Evolutionary conservation across 2,888 invertebrate species (phyloP).

Genomic region (Chrysomela aeneicollis): DNA sequence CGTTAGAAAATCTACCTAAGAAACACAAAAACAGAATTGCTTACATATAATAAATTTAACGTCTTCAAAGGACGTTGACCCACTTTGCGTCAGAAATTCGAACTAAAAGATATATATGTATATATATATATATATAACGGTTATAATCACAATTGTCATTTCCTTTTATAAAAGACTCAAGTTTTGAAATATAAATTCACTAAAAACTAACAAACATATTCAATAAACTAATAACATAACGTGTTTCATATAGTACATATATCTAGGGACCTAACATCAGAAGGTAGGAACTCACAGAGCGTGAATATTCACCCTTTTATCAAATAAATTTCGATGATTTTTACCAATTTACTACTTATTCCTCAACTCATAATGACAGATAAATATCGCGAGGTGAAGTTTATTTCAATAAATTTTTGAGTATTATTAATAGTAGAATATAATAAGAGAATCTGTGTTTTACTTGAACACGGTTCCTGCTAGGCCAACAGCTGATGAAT

Average conservation of each 20-base stretch:
- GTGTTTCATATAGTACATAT: constrained; percentile 54
- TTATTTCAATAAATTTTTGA: too few species aligned
- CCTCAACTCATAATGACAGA: too few species aligned
- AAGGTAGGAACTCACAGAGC: too few species aligned
- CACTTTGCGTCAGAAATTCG: constrained; percentile 52
- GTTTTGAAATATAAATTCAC: constrained; percentile 55
- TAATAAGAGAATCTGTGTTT: too few species aligned
- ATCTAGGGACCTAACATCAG: constrained; percentile 41
- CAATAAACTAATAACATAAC: constrained; percentile 61
- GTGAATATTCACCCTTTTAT: too few species aligned
- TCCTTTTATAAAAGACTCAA: constrained; percentile 51
- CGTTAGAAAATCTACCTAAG: constrained; percentile 45
- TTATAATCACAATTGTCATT: constrained; percentile 56
- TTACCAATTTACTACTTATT: too few species aligned
- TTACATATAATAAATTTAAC: constrained; percentile 33
- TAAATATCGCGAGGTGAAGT: too few species aligned
- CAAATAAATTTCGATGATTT: too few species aligned
- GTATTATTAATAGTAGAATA: too few species aligned
- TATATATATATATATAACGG: constrained; percentile 51
- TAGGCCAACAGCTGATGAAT: too few species aligned
- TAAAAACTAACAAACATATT: constrained; percentile 62
- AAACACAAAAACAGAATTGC: constrained; percentile 36
- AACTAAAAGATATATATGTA: constrained; percentile 45
- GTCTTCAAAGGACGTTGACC: constrained; percentile 42
- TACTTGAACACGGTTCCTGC: too few species aligned